Conservation (phyloP, 2,113 vertebrate genomes). For the Sinocyclocheilus rhinocerous region DNA sequence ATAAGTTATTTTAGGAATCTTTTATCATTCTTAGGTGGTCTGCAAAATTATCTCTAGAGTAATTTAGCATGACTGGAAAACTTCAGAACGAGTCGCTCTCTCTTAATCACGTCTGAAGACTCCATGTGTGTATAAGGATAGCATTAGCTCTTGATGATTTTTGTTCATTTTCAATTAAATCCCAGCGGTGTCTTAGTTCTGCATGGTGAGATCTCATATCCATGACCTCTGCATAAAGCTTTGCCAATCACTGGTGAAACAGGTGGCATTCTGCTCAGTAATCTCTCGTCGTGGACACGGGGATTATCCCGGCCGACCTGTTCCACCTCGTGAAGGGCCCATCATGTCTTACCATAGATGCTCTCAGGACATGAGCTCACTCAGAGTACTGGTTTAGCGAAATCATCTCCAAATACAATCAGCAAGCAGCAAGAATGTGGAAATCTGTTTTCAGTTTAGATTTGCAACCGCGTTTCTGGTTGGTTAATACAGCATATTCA, state of each 20-base stretch:
- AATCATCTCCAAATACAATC: conserved; percentile 2
- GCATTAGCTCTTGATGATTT: background rate
- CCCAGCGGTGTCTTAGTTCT: background rate
- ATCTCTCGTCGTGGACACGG: background rate
- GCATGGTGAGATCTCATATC: conserved; percentile 1
- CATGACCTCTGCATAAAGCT: background rate
- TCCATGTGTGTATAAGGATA: background rate
- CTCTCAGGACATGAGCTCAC: background rate
- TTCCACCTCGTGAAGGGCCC: background rate
- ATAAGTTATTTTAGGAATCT: conserved; percentile 32
- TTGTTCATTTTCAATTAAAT: conserved; percentile 17
- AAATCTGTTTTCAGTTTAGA: background rate
- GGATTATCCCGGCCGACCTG: conserved; percentile 12
- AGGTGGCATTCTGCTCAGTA: conserved; percentile 18
- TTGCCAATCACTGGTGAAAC: conserved; percentile 24
- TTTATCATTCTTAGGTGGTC: background rate
- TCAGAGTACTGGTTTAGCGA: background rate
- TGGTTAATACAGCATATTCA: no score
- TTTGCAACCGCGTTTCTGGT: background rate
- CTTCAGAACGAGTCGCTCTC: background rate
- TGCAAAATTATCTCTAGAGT: conserved; percentile 8
- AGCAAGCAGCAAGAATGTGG: background rate
- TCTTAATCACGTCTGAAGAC: background rate
- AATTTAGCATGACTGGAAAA: background rate
- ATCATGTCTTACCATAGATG: background rate